phyloP scores from a whole-genome alignment of 2,113 vertebrate species.

The Pogonocichla stellata region DNA sequence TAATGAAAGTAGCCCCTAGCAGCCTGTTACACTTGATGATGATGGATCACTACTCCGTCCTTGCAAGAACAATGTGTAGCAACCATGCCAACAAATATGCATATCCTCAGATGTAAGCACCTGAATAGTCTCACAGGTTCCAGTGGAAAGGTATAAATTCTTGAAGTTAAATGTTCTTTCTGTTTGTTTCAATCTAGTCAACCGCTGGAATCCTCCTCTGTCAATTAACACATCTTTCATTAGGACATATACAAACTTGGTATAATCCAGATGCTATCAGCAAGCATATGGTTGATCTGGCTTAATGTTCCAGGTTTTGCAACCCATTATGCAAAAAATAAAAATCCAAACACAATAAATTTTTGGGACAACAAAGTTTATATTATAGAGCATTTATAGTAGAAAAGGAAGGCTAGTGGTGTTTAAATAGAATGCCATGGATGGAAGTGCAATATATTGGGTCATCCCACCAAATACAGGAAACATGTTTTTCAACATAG shows the following conservation, averaged over 20 bases:
- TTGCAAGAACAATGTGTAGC: background rate
- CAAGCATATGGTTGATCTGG: background rate
- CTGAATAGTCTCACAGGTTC: background rate
- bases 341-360: background rate
- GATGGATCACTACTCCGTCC: background rate
- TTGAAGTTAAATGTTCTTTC: background rate
- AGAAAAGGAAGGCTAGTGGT: background rate
- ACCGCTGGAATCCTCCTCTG: background rate
- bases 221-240: background rate
- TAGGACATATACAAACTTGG: background rate
- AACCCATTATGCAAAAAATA: background rate
- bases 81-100: background rate
- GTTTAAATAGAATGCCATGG: background rate
- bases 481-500: conserved; percentile 13
- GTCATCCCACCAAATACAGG: conserved; percentile 37
- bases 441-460: background rate
- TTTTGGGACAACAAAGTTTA: background rate
- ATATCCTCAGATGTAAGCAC: background rate
- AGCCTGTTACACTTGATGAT: background rate
- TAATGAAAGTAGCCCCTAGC: background rate
- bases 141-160: background rate
- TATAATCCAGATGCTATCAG: background rate
- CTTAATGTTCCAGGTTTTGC: background rate
- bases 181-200: background rate
- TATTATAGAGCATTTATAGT: background rate